These are phyloP conservation scores for Regulus satrapa DNA, from an alignment of 2,113 vertebrate genomes.

Conservation along the genomic window DNA sequence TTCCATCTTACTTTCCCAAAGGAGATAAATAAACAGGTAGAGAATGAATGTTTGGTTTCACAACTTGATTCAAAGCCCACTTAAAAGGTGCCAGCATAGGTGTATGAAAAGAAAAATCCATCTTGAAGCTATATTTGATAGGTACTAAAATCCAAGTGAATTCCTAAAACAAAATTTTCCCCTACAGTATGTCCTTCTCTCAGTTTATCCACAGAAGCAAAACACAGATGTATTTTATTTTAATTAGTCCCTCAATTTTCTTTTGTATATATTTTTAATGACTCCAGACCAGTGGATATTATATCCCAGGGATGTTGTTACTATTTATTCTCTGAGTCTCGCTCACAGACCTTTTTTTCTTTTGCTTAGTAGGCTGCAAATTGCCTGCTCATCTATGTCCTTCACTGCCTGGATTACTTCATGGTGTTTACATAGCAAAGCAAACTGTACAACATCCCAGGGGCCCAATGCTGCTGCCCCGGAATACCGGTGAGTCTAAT, in stretches of 20 bases:
- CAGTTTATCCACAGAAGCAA: not conserved
- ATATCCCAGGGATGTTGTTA: constrained; percentile 40
- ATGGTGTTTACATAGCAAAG: constrained; percentile 52
- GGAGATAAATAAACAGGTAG: not conserved
- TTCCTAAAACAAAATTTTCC: not conserved
- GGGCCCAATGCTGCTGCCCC: not conserved
- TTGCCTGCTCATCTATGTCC: constrained; percentile 28
- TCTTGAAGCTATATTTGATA: not conserved
- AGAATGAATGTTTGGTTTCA: not conserved
- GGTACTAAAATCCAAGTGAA: not conserved
- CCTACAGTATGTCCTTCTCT: not conserved
- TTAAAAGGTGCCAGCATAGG: not conserved
- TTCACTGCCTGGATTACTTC: constrained; percentile 5
- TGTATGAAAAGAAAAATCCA: not conserved
- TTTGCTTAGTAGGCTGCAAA: not conserved
- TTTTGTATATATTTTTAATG: constrained; percentile 1
- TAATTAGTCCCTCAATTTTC: constrained; percentile 8
- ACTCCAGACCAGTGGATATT: constrained; percentile 4
- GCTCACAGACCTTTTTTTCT: not conserved
- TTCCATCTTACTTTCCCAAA: not conserved
- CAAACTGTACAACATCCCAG: constrained; percentile 39
- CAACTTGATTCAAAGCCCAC: not conserved
- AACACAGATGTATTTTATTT: not conserved
- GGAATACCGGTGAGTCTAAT: constrained; percentile 11
- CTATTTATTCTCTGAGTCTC: constrained; percentile 8